Base-by-base conservation (phyloP, 2,113 vertebrate species). In the Colistium nudipinnis region DNA sequence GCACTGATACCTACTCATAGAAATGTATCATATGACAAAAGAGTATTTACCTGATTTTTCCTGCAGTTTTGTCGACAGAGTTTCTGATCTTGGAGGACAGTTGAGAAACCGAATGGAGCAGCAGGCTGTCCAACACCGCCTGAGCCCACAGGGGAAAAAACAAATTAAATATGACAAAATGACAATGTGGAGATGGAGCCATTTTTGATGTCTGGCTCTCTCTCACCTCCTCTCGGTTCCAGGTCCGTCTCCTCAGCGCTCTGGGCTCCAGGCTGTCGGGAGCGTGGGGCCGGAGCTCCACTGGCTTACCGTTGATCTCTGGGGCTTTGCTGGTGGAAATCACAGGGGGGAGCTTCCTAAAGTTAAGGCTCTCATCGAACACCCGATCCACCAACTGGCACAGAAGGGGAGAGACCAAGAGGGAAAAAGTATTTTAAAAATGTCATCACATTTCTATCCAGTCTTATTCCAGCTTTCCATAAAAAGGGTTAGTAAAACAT, bases 281-380 rank as follows among this genome's bases (percentile, higher is more conserved):
- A 43, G 94, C 86, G 1, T 92, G 95, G 69, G 97, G 92, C 64
- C 94, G 92, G 60, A 93, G 84, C 76, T 98, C 96, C 80, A 88
- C 91, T 11, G 94, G 86, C 33, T 94, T 94, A 60, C 93, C 93
- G 38, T 96, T 98, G 61, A 95, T 94, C 86, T 98, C 96, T 24
- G 96, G 92, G 20, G 94, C 89, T 91, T 95, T 88, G 55, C 49
- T 96, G 82, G 92, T 87, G 74, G 94, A 90, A 81, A 96, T 94
- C 79, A 97, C 78, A 33, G 96, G 97, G 53, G 96, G 97, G 75
- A 97, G 96, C 92, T 99, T 99, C 86, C 95, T 92, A 91, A 99
- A 99, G 94, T 98, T 99, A 70, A 99, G 94, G 87, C 98, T 99
- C 91, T 99, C 98, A 81, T 99, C 98, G 91, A 99, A 99, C 80